Conservation (phyloP, 2,113 vertebrate genomes). For the Microcebus murinus region DNA sequence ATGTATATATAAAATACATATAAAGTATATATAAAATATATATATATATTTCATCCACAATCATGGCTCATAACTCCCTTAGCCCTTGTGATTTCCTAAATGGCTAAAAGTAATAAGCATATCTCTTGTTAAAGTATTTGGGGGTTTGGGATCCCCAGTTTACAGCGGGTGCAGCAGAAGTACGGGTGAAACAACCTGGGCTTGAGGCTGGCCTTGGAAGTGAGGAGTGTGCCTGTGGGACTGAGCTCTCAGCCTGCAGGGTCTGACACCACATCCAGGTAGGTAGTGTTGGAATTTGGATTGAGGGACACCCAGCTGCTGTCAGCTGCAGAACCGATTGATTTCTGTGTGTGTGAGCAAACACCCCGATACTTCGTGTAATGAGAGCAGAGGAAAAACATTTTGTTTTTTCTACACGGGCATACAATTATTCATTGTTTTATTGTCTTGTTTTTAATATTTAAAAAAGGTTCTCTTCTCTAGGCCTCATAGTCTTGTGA, state of each 20-base stretch:
- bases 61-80: not conserved
- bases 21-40: too few relatives aligned
- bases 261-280: not conserved
- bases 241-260: not conserved
- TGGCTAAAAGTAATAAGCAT: not conserved
- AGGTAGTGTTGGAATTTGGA: not conserved
- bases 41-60: not conserved
- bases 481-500: not conserved
- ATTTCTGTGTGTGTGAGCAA: not conserved
- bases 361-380: not conserved
- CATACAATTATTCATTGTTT: not conserved
- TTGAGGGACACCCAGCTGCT: not conserved
- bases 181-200: not conserved
- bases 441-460: not conserved
- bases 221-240: not conserved
- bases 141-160: not conserved
- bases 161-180: not conserved
- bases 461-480: not conserved
- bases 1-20: not conserved
- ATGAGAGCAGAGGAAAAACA: not conserved
- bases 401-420: not conserved
- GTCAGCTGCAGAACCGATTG: not conserved
- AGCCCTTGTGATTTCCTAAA: not conserved
- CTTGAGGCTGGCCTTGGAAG: not conserved
- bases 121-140: not conserved